Evolutionary conservation across 2,113 vertebrate genomes (phyloP).

Genomic region (Polyodon spathula): DNA sequence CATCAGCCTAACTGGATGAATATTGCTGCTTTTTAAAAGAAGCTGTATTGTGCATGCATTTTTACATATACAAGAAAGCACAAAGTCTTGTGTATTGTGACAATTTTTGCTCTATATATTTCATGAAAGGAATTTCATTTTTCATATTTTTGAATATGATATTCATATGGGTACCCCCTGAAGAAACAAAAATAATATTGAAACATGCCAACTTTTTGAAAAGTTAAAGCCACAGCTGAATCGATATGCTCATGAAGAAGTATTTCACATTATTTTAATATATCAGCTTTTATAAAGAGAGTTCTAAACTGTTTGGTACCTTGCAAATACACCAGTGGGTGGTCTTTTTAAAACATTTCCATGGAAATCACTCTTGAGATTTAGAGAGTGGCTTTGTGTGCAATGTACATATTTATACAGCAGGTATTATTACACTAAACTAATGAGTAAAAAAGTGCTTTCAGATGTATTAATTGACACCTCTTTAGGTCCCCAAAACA

Average conservation of each 20-base stretch:
- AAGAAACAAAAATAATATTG: slow-evolving; percentile 5
- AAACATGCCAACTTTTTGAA: slow-evolving; percentile 23
- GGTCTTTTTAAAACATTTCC: slow-evolving; percentile 17
- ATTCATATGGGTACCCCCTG: slow-evolving; percentile 25
- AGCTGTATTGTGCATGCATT: slow-evolving; percentile 49
- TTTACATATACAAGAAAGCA: slow-evolving; percentile 44
- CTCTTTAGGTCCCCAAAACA: no score
- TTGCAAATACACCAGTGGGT: slow-evolving; percentile 12
- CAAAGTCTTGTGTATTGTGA: slow-evolving; percentile 43
- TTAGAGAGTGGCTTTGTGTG: slow-evolving; percentile 26
- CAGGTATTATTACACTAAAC: slow-evolving; percentile 46
- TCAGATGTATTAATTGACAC: no score
- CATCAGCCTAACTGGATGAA: slow-evolving; percentile 19
- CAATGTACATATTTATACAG: slow-evolving; percentile 41
- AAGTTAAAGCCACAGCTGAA: background rate
- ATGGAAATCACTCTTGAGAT: slow-evolving; percentile 17
- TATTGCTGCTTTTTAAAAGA: slow-evolving; percentile 20
- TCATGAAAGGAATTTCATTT: slow-evolving; percentile 6
- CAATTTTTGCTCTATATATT: slow-evolving; percentile 37
- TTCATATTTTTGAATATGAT: slow-evolving; percentile 12
- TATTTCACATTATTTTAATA: background rate
- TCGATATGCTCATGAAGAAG: slow-evolving; percentile 8
- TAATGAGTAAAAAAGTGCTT: slow-evolving; percentile 11
- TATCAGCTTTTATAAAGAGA: background rate
- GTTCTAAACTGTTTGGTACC: slow-evolving; percentile 2